Conservation (phyloP, 2,888 invertebrate species). For the Melolontha melolontha region DNA sequence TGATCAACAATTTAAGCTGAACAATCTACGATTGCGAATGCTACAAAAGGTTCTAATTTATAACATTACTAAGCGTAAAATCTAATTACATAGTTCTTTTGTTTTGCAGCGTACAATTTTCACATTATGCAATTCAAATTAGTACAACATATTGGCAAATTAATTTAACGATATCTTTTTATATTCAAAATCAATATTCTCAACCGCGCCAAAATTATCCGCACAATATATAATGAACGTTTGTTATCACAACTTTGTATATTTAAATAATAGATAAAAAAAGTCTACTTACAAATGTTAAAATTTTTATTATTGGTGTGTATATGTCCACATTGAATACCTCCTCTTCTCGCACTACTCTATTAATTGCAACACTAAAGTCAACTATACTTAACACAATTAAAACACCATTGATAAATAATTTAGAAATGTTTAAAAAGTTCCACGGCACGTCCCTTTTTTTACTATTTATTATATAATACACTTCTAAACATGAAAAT, state of each 20-base stretch:
- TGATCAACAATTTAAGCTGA: too few relatives aligned
- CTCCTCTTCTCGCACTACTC: conserved; percentile 61
- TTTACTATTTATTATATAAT: conserved; percentile 81
- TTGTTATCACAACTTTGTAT: conserved; percentile 1
- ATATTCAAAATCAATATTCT: too few relatives aligned
- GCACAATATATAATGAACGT: too few relatives aligned
- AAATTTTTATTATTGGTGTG: conserved; percentile 81
- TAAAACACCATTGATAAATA: conserved; percentile 73
- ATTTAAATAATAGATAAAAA: conserved; percentile 4
- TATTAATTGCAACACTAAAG: conserved; percentile 64
- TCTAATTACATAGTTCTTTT: too few relatives aligned
- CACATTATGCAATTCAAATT: too few relatives aligned
- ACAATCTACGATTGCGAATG: too few relatives aligned
- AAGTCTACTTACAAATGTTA: conserved; percentile 82
- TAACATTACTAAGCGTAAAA: too few relatives aligned
- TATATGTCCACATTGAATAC: conserved; percentile 80
- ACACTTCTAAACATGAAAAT: conserved; percentile 79
- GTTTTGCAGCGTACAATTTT: too few relatives aligned
- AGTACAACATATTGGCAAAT: too few relatives aligned
- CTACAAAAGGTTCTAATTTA: too few relatives aligned
- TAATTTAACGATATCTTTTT: too few relatives aligned
- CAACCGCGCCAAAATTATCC: too few relatives aligned
- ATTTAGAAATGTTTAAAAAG: conserved; percentile 77
- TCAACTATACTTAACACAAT: conserved; percentile 78
- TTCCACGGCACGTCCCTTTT: conserved; percentile 84